Evolutionary conservation across 2,888 invertebrate genomes (phyloP).

Genomic region (Cosmorhoe ocellata): DNA sequence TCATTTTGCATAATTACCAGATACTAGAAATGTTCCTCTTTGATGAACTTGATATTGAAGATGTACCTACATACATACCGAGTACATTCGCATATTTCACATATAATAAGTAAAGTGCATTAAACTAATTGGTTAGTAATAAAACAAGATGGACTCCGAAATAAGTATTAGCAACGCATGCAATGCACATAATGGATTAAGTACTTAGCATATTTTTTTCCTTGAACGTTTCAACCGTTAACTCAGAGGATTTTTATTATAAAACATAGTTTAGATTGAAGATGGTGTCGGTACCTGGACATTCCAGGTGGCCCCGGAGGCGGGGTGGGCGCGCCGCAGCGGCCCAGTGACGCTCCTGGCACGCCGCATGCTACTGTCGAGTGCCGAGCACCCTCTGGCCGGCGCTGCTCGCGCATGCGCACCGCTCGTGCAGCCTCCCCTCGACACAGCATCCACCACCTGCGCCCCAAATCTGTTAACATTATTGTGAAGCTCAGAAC

Average conservation of each 20-base stretch:
- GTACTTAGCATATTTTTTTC: not conserved
- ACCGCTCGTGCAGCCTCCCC: conserved; percentile 58
- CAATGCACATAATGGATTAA: conserved; percentile 17
- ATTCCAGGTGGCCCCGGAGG: conserved; percentile 93
- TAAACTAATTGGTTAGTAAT: not conserved
- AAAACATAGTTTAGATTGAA: not conserved
- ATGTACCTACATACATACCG: too few relatives aligned
- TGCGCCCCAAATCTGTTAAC: conserved; percentile 55
- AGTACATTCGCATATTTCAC: too few relatives aligned
- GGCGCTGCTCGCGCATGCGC: conserved; percentile 52
- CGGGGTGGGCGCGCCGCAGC: conserved; percentile 87
- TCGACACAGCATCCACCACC: conserved; percentile 45
- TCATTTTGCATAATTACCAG: too few relatives aligned
- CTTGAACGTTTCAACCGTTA: not conserved
- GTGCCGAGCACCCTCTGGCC: conserved; percentile 43
- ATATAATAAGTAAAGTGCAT: too few relatives aligned
- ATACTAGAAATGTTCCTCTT: too few relatives aligned
- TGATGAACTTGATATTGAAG: too few relatives aligned
- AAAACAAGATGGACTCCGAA: conserved; percentile 20
- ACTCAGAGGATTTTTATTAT: not conserved
- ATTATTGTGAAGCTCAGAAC: conserved; percentile 41
- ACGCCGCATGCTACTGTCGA: conserved; percentile 72
- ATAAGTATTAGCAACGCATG: conserved; percentile 20
- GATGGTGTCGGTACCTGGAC: conserved; percentile 82
- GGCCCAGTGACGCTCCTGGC: conserved; percentile 82